Evolutionary conservation across 1,140 invertebrate species (phyloP), one percentile per base, ranked within the genome.

Genomic region (Drosophila asahinai): DNA sequence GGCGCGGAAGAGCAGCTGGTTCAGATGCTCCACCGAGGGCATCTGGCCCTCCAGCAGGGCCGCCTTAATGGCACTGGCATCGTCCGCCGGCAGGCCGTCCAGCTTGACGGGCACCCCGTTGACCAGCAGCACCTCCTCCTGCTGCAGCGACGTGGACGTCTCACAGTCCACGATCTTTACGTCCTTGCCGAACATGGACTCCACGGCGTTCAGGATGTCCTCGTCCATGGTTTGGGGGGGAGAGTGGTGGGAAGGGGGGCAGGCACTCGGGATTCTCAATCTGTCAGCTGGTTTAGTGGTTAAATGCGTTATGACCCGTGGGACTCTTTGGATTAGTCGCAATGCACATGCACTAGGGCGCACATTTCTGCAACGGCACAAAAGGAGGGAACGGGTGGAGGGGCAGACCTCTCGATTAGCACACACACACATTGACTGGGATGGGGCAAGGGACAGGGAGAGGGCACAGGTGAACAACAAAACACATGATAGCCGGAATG

Each of bases 161-260:
- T 96, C 95, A 89, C 96, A 96, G 91, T 97, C 96, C 47, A 97
- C 94, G 57, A 97, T 95, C 93, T 96, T 95, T 9, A 95, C 96
- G 38, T 96, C 96, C 63, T 96, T 96, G 64, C 96, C 96, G 58
- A 96, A 95, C 54, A 97, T 95, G 61, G 96, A 95, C 92, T 97
- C 96, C 38, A 97, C 96, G 48, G 96, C 96, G 77, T 96, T 96
- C 83, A 96, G 96, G 62, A 97, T 96, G 91, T 97, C 96, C 92
- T 96, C 96, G 90, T 96, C 96, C 95, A 96, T 96, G 77, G 27
- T 92, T 92, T 33, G 5, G n/a, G 30, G 30, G 19, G 63, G 42
- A 19, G 40, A 3, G 27, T 30, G 27, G 27, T 25, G 30, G 64
- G 27, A 27, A 38, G 36, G 12, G 66, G 48, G 54, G 42, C 64